Conservation (phyloP, 2,797 vertebrate genomes). For the Capromys pilorides region DNA sequence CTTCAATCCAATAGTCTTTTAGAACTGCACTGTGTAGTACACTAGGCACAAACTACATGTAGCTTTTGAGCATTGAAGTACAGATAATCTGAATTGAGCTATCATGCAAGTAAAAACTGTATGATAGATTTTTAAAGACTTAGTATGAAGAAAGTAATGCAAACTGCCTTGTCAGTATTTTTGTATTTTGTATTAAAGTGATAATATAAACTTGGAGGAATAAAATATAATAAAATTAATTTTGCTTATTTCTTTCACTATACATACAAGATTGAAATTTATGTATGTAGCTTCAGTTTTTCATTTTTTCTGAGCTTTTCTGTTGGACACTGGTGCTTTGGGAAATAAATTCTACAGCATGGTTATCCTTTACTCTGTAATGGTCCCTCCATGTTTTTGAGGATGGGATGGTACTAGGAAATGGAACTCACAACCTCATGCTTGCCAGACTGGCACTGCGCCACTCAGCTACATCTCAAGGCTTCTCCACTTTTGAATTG, state of each 20-base stretch:
- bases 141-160: neutral
- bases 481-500: neutral
- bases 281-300: neutral
- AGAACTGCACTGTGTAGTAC: neutral
- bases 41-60: neutral
- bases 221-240: neutral
- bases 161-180: neutral
- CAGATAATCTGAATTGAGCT: neutral
- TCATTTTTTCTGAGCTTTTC: neutral
- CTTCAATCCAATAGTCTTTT: neutral
- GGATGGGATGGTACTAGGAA: no score
- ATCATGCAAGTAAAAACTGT: neutral
- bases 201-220: neutral
- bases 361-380: neutral
- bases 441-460: no score
- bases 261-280: neutral
- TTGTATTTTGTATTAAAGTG: neutral
- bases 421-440: no score
- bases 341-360: neutral
- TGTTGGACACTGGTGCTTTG: neutral
- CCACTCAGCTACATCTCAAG: no score
- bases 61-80: neutral
- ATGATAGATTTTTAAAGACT: neutral
- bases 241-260: neutral
- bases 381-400: neutral